Conservation (phyloP, 2,113 vertebrate species). For the Thryonomys swinderianus region DNA sequence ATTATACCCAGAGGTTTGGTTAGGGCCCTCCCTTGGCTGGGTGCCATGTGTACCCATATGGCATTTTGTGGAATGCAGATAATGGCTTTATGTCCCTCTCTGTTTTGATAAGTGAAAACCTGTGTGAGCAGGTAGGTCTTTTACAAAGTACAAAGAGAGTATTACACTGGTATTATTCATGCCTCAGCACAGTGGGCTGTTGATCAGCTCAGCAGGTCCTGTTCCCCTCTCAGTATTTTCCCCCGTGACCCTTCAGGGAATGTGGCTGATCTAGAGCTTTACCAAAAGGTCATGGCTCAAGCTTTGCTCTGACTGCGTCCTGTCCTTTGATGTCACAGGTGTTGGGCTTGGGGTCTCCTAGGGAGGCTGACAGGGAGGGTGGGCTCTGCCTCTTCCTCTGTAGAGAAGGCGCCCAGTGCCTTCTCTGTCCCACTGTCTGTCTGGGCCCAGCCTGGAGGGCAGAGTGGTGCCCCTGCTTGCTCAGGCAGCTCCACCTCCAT, state of each 20-base stretch:
- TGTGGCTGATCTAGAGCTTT: not conserved
- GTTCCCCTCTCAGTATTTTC: not conserved
- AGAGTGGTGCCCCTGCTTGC: not conserved
- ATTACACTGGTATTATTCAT: not conserved
- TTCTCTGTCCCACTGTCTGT: not conserved
- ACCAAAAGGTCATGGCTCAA: not conserved
- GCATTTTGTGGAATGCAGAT: constrained; percentile 52
- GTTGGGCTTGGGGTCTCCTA: not conserved
- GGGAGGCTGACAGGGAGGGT: not conserved
- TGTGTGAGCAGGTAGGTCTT: constrained; percentile 65
- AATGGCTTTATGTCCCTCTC: constrained; percentile 55
- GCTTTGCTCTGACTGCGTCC: not conserved
- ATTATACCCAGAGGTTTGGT: constrained; percentile 30
- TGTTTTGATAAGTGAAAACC: constrained; percentile 14
- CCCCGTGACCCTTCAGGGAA: not conserved
- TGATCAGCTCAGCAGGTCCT: not conserved
- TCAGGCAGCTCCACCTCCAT: not conserved
- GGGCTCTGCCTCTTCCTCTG: not conserved
- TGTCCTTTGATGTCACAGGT: not conserved
- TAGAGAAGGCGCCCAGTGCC: too few species aligned
- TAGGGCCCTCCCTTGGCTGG: constrained; percentile 58
- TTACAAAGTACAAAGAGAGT: not conserved
- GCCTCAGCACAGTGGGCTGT: not conserved
- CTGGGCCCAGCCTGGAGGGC: not conserved
- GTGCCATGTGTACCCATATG: not conserved